Evolutionary conservation across 2,113 vertebrate genomes (phyloP).

Genomic region (Mohoua ochrocephala): DNA sequence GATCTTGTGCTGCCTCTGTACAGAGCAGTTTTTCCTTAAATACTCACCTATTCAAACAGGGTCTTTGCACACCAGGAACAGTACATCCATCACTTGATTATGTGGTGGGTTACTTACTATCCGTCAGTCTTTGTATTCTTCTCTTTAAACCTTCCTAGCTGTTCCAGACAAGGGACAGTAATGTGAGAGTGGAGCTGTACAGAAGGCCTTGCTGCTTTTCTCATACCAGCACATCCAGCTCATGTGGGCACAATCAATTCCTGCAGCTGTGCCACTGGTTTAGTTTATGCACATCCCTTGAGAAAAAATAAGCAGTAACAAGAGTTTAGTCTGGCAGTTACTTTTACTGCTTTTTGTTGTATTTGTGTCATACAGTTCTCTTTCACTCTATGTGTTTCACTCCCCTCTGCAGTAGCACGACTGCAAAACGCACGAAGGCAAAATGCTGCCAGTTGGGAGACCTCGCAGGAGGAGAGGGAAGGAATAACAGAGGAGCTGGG

Average conservation of each 20-base stretch:
- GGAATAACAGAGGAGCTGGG: neutral
- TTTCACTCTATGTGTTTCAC: fast-evolving
- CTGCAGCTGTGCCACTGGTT: neutral
- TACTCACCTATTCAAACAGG: neutral
- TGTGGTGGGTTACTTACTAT: neutral
- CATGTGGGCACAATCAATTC: neutral
- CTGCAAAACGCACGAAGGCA: neutral
- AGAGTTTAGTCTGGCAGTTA: neutral
- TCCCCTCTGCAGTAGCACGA: neutral
- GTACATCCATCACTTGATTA: neutral
- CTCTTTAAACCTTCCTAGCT: neutral
- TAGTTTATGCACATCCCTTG: neutral
- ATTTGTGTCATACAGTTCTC: neutral
- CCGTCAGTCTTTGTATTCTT: neutral
- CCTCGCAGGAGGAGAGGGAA: neutral
- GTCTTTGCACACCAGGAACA: neutral
- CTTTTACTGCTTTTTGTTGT: neutral
- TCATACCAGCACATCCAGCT: neutral
- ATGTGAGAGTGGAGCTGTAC: neutral
- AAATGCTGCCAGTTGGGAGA: neutral
- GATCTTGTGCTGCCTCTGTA: neutral
- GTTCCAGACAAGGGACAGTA: neutral
- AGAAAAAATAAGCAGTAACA: neutral
- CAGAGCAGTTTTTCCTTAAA: neutral
- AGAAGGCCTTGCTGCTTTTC: neutral